Percentiles rank a stretch among this genome's conserved stretches.
These are phyloP conservation scores for Sylvilagus bachmani DNA, from an alignment of 2,113 vertebrate genomes.

Conservation along the genomic window DNA sequence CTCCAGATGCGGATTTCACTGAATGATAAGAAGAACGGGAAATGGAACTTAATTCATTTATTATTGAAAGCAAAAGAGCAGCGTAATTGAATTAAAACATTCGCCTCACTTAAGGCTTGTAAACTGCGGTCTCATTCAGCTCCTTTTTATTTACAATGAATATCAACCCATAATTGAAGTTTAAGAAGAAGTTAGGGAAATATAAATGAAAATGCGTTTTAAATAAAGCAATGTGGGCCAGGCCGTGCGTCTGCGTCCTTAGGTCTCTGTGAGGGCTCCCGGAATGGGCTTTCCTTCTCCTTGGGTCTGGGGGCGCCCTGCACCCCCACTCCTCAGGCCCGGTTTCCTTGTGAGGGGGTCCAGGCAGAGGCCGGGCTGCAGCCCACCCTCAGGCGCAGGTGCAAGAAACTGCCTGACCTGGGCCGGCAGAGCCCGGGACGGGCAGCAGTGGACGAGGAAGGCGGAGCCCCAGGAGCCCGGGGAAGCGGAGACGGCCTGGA, in stretches of 20 bases:
- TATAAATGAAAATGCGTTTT: background rate
- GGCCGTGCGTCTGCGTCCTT: no score
- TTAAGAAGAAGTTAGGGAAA: slow-evolving; percentile 30
- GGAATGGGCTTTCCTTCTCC: no score
- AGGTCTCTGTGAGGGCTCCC: no score
- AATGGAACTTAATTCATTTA: slow-evolving; percentile 38
- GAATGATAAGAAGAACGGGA: slow-evolving; percentile 6
- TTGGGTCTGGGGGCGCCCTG: no score
- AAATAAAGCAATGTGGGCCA: background rate
- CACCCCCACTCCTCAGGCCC: no score
- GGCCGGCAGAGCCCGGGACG: fast-evolving
- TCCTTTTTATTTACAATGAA: slow-evolving; percentile 43
- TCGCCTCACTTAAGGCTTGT: slow-evolving; percentile 26
- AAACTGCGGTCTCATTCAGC: background rate
- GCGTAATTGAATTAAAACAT: slow-evolving; percentile 31
- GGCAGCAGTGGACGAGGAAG: fast-evolving
- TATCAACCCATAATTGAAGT: background rate
- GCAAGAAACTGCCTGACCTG: fast-evolving
- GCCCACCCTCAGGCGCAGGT: background rate
- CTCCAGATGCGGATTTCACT: background rate
- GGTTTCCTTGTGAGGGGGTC: no score
- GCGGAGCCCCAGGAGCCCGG: fast-evolving
- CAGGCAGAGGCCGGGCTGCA: no score
- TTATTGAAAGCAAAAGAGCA: slow-evolving; percentile 32
- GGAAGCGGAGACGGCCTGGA: no score